Evolutionary conservation across 2,113 vertebrate genomes (phyloP).

Genomic region (Andinoacara biseriatus): DNA sequence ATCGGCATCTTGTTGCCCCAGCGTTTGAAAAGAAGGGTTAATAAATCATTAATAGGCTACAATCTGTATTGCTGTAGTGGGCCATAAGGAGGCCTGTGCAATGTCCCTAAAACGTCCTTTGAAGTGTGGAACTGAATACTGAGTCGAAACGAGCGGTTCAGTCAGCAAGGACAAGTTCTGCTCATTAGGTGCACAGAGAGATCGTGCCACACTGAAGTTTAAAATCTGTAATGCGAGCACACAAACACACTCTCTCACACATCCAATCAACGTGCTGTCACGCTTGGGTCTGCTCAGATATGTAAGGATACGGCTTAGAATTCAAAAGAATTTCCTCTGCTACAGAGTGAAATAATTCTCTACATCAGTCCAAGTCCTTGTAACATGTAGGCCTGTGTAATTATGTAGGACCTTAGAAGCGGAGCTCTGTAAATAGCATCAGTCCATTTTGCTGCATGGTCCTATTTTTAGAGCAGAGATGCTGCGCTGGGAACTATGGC

Average conservation of each 20-base stretch:
- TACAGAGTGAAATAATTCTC: constrained; percentile 8
- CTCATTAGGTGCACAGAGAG: not conserved
- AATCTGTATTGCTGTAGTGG: constrained; percentile 55
- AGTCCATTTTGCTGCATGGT: constrained; percentile 79
- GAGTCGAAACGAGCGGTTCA: constrained; percentile 23
- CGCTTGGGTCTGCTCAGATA: constrained; percentile 20
- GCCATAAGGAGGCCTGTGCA: constrained; percentile 59
- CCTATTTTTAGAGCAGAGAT: constrained; percentile 82
- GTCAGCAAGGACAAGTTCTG: constrained; percentile 49
- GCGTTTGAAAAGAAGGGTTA: constrained; percentile 20
- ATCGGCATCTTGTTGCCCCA: not conserved
- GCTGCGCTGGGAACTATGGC: constrained; percentile 75
- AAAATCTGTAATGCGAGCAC: not conserved
- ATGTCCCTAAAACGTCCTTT: constrained; percentile 73
- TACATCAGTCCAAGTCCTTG: constrained; percentile 5
- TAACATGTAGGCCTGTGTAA: constrained; percentile 27
- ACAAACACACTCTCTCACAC: not conserved
- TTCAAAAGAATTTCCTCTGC: not conserved
- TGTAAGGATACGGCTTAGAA: constrained; percentile 32
- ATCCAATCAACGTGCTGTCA: constrained; percentile 24
- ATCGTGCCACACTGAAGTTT: constrained; percentile 29
- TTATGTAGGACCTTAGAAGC: constrained; percentile 54
- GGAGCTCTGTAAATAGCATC: constrained; percentile 78
- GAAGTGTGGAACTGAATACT: constrained; percentile 60
- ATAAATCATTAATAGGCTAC: constrained; percentile 55